Percentiles rank a stretch among this genome's conserved stretches.
Conservation (phyloP, 2,797 vertebrate species). For the Mastacembelus armatus region DNA sequence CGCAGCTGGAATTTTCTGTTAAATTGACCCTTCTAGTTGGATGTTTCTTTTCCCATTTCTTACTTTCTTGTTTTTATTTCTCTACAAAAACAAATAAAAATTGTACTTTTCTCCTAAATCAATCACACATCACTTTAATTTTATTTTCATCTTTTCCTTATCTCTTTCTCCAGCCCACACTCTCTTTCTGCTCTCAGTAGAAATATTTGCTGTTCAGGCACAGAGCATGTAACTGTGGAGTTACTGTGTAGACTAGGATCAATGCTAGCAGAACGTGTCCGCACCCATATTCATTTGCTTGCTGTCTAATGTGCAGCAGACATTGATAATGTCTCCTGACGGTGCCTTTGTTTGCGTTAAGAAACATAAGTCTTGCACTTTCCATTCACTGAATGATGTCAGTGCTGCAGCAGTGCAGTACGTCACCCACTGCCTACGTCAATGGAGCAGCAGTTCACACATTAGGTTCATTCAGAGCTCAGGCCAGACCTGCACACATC, state of each 20-base stretch:
- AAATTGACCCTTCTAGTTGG: constrained; percentile 8
- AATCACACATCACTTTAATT: constrained; percentile 23
- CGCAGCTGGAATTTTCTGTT: constrained; percentile 40
- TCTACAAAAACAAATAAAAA: too few species aligned
- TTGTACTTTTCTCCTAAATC: too few species aligned
- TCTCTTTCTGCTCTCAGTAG: constrained; percentile 16
- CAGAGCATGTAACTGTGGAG: not conserved
- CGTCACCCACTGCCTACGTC: constrained; percentile 11
- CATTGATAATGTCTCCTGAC: constrained; percentile 14
- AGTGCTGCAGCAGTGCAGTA: constrained; percentile 24
- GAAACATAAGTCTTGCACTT: too few species aligned
- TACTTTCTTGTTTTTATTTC: not conserved
- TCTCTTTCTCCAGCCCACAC: constrained; percentile 47
- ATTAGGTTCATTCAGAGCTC: not conserved
- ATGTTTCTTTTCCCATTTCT: constrained; percentile 1
- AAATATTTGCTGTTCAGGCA: constrained; percentile 27
- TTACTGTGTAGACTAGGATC: constrained; percentile 12
- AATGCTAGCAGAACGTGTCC: not conserved
- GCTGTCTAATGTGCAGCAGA: constrained; percentile 19
- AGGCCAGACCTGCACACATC: too few species aligned
- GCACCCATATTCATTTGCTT: not conserved
- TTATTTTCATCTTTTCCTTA: constrained; percentile 29
- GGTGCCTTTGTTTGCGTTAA: constrained; percentile 17
- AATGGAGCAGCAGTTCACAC: not conserved
- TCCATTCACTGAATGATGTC: too few species aligned